A percentile compares a stretch with the other conserved stretches of the same genome.
Evolutionary conservation across 2,888 invertebrate species (phyloP).

Genomic region (Plagiodera versicolora): DNA sequence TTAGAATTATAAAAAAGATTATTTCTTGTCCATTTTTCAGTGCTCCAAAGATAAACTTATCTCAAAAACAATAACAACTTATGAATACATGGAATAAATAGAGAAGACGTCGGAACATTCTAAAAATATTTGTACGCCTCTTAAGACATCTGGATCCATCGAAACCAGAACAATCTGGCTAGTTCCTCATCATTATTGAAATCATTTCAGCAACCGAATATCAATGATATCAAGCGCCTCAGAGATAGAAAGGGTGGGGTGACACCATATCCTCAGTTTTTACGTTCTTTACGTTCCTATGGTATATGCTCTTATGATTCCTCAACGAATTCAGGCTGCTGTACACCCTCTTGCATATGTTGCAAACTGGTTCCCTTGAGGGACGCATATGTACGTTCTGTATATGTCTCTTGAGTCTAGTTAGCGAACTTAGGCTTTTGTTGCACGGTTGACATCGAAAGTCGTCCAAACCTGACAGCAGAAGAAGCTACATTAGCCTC

Average conservation of each 20-base stretch:
- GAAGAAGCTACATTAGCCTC: slow-evolving; percentile 51
- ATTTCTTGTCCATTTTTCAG: slow-evolving; percentile 28
- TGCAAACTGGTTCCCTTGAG: slow-evolving; percentile 87
- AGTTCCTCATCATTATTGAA: neutral
- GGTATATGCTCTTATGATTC: slow-evolving; percentile 92
- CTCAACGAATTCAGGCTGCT: slow-evolving; percentile 88
- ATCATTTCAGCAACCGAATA: slow-evolving; percentile 10
- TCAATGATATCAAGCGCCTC: slow-evolving; percentile 22
- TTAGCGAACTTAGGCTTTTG: slow-evolving; percentile 85
- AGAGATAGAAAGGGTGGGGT: slow-evolving; percentile 54
- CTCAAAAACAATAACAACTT: slow-evolving; percentile 35
- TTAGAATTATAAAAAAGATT: slow-evolving; percentile 9
- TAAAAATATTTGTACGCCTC: slow-evolving; percentile 32
- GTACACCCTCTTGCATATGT: slow-evolving; percentile 90
- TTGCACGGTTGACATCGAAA: slow-evolving; percentile 91
- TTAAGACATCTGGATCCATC: slow-evolving; percentile 18
- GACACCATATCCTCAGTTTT: slow-evolving; percentile 57
- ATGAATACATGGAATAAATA: slow-evolving; percentile 31
- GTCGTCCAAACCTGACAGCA: slow-evolving; percentile 78
- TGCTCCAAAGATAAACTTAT: slow-evolving; percentile 27
- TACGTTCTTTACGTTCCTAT: slow-evolving; percentile 77
- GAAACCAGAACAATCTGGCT: slow-evolving; percentile 21
- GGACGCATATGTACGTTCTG: slow-evolving; percentile 91
- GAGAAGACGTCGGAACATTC: slow-evolving; percentile 28
- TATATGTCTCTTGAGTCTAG: slow-evolving; percentile 87